Conservation (phyloP, 2,113 vertebrate genomes). For the Lagenorhynchus albirostris region DNA sequence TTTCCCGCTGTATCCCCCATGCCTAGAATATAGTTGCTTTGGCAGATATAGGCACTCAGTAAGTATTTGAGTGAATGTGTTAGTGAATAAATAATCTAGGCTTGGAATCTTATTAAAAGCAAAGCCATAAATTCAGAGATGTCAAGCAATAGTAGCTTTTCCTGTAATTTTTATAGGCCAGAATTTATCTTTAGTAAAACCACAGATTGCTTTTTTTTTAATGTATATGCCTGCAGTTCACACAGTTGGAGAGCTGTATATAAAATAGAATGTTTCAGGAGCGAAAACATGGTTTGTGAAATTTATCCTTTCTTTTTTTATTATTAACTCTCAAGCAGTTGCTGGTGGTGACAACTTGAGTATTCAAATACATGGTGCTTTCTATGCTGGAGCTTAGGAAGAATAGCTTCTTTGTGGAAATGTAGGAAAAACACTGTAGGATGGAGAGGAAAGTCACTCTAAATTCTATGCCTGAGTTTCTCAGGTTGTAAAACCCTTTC, state of each 20-base stretch:
- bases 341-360: background rate
- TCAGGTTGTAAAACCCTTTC: background rate
- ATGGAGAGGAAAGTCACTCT: background rate
- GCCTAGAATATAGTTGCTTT: background rate
- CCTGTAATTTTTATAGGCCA: background rate
- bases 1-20: background rate
- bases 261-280: background rate
- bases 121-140: background rate
- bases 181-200: background rate
- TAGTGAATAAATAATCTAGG: background rate
- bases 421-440: background rate
- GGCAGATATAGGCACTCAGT: background rate
- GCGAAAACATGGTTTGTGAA: background rate
- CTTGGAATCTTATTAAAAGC: background rate
- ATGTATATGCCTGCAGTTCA: background rate
- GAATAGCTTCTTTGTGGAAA: background rate
- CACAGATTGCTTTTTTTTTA: background rate
- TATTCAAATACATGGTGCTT: background rate
- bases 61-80: background rate
- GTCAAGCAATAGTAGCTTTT: background rate
- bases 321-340: background rate
- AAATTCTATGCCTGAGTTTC: background rate
- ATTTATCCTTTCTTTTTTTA: background rate
- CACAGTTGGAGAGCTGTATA: background rate
- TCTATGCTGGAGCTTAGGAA: background rate